A percentile compares a stretch with the other conserved stretches of the same genome.
These are phyloP conservation scores for Troides aeacus DNA, from an alignment of 2,888 invertebrate species.

Conservation along the genomic window DNA sequence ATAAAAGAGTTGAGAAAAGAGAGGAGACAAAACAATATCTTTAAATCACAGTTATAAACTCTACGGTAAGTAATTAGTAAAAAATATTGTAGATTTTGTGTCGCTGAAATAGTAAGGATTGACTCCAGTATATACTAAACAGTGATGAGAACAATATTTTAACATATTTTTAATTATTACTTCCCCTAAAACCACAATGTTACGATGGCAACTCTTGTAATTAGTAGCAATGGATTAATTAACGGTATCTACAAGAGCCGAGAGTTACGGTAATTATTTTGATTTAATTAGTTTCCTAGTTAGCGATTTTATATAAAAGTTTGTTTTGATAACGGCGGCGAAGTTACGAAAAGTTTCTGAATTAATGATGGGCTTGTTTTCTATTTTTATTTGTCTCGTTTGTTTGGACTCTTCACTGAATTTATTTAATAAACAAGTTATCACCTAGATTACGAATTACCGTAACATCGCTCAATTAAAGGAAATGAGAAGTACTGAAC, in stretches of 20 bases:
- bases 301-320: conserved; percentile 18
- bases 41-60: too few relatives aligned
- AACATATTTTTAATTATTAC: background rate
- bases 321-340: conserved; percentile 13
- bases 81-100: too few relatives aligned
- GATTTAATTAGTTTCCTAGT: conserved; percentile 26
- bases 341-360: conserved; percentile 15
- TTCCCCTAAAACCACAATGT: background rate
- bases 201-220: conserved; percentile 13
- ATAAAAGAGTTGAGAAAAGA: too few relatives aligned
- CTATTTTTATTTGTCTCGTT: background rate
- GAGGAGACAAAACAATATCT: too few relatives aligned
- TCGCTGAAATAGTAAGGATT: too few relatives aligned
- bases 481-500: background rate
- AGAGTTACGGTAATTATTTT: conserved; percentile 21
- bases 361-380: conserved; percentile 2
- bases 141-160: too few relatives aligned
- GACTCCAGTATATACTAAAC: too few relatives aligned
- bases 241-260: conserved; percentile 8
- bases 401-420: background rate
- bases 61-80: too few relatives aligned
- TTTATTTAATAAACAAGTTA: background rate
- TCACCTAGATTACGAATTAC: background rate
- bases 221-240: conserved; percentile 26
- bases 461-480: background rate